Evolutionary conservation across 2,113 vertebrate species (phyloP), one percentile per base, ranked within the genome.

Genomic region (Morone saxatilis): DNA sequence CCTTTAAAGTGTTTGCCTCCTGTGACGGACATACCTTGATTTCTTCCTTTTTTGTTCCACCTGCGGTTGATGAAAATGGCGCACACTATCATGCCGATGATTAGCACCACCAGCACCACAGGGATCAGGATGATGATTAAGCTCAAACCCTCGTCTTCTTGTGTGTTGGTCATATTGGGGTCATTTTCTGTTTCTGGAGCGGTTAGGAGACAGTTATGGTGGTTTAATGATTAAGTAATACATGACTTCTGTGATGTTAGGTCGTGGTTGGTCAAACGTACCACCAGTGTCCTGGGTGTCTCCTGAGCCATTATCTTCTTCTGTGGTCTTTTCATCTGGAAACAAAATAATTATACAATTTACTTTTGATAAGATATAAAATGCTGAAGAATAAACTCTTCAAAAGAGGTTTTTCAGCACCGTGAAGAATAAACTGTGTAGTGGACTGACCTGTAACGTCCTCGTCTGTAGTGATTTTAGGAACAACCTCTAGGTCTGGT

Each of bases 71-170:
- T 68, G n/a, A 89, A 71, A 47, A 92, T 74, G 3, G 80, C 67
- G 5, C 72, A 70, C 8, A 92, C 83, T 25, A 93, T 76, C 5
- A 83, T 31, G 57, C 22, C 20, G 10, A 90, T 74, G 48, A 94
- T 74, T 0, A 92, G 0, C 4, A 90, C 68, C 50, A 74, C 90
- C 79, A 94, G 73, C 11, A 68, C 87, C 53, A 89, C 90, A 0
- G 91, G 81, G 59, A 93, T 76, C n/a, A 92, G 22, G 63, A 93
- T 86, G 70, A 91, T 60, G 48, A 87, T 73, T 54, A n/a, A 4
- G 60, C 9, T 59, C 41, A 54, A 53, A 25, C 1, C 6, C 0
- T 79, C 66, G 0, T 81, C 66, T 1, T 4, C 9, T 0, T 4
- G 63, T 16, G 5, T 14, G 0, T 0, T 1, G 13, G 1, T 10